These are phyloP conservation scores for Sapayoa aenigma DNA, from an alignment of 2,113 vertebrate genomes.

Conservation along the genomic window DNA sequence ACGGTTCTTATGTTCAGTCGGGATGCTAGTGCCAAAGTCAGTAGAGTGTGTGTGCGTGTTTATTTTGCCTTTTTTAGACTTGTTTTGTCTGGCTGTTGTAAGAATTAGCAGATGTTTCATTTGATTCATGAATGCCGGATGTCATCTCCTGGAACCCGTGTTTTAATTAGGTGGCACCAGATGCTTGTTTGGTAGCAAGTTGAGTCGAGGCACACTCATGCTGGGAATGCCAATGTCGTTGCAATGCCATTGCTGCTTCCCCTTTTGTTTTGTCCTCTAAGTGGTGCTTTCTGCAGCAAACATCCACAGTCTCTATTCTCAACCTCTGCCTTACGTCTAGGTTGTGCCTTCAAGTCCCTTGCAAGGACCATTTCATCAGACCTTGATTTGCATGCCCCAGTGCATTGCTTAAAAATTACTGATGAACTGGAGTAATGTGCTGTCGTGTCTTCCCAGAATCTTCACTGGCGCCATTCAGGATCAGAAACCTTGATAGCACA, in stretches of 20 bases:
- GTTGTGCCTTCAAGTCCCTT: not conserved
- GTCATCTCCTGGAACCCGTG: slow-evolving; percentile 46
- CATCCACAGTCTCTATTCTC: not conserved
- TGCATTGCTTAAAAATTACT: not conserved
- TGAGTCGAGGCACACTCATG: not conserved
- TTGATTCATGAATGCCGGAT: slow-evolving; percentile 30
- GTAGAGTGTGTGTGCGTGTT: not conserved
- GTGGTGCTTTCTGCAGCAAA: accelerated
- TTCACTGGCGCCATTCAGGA: accelerated
- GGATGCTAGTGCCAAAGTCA: slow-evolving; percentile 40
- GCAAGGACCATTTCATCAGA: not conserved
- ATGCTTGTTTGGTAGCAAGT: slow-evolving; percentile 22
- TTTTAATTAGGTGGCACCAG: slow-evolving; percentile 65
- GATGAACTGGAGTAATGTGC: not conserved
- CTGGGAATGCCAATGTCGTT: not conserved
- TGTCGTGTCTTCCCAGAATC: not conserved
- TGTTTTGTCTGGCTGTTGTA: slow-evolving; percentile 50
- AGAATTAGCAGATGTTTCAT: slow-evolving; percentile 48
- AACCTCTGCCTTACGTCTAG: not conserved
- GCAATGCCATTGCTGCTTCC: not conserved
- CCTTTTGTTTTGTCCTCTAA: not conserved
- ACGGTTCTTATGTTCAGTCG: not conserved
- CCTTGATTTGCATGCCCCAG: accelerated
- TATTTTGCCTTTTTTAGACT: slow-evolving; percentile 28
- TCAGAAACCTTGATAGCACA: not conserved